Percentiles rank a stretch among this genome's conserved stretches.
Conservation (phyloP, 2,888 invertebrate species). For the Amphipoea lucens region DNA sequence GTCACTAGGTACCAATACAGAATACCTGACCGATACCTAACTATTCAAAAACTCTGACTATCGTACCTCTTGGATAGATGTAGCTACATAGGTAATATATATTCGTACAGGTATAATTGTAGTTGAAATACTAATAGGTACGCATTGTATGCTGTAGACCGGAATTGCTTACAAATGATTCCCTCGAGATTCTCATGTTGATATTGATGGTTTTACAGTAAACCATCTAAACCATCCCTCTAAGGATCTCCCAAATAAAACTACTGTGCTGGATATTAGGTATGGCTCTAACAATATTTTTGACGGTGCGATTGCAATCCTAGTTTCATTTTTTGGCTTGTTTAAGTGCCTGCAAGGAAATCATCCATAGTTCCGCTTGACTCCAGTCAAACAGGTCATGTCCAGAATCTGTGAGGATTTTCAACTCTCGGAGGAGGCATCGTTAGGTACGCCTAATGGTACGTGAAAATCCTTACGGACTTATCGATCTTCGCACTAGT, state of each 20-base stretch:
- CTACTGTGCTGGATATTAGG: background rate
- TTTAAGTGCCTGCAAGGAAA: background rate
- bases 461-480: background rate
- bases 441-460: background rate
- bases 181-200: background rate
- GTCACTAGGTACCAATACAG: background rate
- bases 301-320: background rate
- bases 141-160: background rate
- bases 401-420: background rate
- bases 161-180: background rate
- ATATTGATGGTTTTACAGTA: background rate
- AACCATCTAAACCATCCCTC: no score
- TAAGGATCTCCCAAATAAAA: background rate
- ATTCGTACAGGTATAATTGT: background rate
- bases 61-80: background rate
- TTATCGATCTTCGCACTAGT: background rate
- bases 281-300: background rate
- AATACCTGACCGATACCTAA: conserved; percentile 9
- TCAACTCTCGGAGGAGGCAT: background rate
- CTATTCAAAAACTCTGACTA: background rate
- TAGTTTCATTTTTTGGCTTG: background rate
- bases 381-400: background rate
- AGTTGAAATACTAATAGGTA: background rate
- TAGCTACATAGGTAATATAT: background rate
- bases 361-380: background rate